A percentile compares a stretch with the other conserved stretches of the same genome.
phyloP scores from a whole-genome alignment of 2,797 vertebrate species.

The Characodon lateralis region DNA sequence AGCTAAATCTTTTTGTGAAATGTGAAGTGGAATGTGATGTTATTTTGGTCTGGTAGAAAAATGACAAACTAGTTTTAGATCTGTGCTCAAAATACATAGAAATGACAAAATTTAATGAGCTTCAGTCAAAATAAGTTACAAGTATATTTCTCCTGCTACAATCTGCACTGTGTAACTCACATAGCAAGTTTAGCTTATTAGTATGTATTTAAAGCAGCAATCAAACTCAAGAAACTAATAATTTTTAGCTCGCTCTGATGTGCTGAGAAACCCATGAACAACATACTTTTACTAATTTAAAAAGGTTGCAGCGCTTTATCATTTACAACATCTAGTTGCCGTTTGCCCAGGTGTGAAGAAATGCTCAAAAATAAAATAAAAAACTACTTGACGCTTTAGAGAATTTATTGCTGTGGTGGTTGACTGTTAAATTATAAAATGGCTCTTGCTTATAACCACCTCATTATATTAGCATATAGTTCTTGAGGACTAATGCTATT shows the following conservation, averaged over 20 bases:
- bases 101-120: conserved; percentile 8
- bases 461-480: background rate
- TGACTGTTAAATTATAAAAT: background rate
- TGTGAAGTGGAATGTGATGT: conserved; percentile 28
- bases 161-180: background rate
- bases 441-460: background rate
- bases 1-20: conserved; percentile 15
- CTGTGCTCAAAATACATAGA: background rate
- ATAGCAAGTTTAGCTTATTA: background rate
- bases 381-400: background rate
- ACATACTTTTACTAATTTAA: background rate
- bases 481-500: background rate
- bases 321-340: background rate
- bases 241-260: background rate
- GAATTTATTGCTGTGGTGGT: background rate
- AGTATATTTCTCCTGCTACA: conserved; percentile 9
- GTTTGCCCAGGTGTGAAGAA: background rate
- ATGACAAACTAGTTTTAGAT: conserved; percentile 24
- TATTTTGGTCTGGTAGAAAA: conserved; percentile 15
- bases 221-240: too few relatives aligned
- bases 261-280: background rate
- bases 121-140: conserved; percentile 27
- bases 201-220: background rate
- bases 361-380: background rate
- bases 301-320: background rate